Conservation (phyloP, 2,888 invertebrate species). For the Mythimna impura region DNA sequence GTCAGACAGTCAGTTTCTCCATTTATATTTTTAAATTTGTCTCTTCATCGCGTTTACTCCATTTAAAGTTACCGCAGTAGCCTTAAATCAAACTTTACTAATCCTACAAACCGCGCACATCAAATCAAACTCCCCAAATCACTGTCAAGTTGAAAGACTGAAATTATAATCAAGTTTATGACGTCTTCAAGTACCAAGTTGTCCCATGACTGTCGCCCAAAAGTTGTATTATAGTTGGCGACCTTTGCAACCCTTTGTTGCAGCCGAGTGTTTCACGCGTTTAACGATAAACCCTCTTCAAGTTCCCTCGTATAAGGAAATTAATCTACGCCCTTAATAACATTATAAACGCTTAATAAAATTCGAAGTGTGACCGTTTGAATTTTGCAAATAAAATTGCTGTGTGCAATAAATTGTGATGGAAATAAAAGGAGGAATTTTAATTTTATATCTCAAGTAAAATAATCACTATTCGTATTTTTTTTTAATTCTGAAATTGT, state of each 20-base stretch:
- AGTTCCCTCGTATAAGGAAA: constrained; percentile 60
- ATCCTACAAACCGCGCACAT: constrained; percentile 15
- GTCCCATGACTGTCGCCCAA: constrained; percentile 49
- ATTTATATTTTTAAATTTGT: not conserved
- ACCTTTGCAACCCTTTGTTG: constrained; percentile 56
- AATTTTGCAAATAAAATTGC: constrained; percentile 34
- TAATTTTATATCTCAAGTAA: not conserved
- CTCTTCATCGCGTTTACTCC: not conserved
- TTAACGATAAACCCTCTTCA: constrained; percentile 55
- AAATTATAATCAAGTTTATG: constrained; percentile 51
- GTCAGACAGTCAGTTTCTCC: no score
- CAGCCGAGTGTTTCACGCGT: constrained; percentile 46
- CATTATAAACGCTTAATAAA: constrained; percentile 58
- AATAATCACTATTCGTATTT: not conserved
- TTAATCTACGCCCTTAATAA: constrained; percentile 56
- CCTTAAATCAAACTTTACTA: not conserved
- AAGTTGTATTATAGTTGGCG: constrained; percentile 53
- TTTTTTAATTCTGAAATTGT: no score
- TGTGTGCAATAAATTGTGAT: constrained; percentile 15
- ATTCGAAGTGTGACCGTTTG: constrained; percentile 41
- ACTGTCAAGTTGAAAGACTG: constrained; percentile 42
- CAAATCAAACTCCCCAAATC: constrained; percentile 33
- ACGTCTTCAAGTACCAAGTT: constrained; percentile 52
- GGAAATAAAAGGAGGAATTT: constrained; percentile 13
- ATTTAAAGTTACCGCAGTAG: not conserved